Conservation (phyloP, 2,888 invertebrate genomes). For the Eupelmus urozonus region DNA sequence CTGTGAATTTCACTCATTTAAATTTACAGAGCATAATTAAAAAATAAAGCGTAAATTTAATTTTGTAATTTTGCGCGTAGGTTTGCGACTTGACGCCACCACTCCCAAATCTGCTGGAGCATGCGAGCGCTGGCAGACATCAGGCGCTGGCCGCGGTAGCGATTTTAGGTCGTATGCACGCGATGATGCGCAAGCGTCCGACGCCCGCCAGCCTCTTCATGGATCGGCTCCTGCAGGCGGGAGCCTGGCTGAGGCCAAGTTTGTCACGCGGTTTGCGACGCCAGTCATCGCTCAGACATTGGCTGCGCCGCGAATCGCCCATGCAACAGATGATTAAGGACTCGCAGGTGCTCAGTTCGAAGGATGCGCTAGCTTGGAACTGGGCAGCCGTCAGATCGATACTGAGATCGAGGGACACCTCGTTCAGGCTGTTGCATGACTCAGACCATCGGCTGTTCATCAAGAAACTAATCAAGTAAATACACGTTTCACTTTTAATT, state of each 20-base stretch:
- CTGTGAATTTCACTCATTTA: not conserved
- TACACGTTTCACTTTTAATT: not conserved
- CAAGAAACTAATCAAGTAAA: slow-evolving; percentile 82
- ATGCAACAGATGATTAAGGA: slow-evolving; percentile 81
- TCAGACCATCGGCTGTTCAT: slow-evolving; percentile 83
- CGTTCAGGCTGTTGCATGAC: slow-evolving; percentile 82
- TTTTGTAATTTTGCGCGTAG: slow-evolving; percentile 5
- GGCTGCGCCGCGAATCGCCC: slow-evolving; percentile 73
- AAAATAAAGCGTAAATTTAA: no score
- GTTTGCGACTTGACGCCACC: slow-evolving; percentile 90
- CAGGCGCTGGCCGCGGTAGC: slow-evolving; percentile 90
- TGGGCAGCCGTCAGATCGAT: slow-evolving; percentile 90
- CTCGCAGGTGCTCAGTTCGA: slow-evolving; percentile 87
- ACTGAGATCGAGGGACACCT: slow-evolving; percentile 78
- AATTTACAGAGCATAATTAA: not conserved
- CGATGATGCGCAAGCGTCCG: slow-evolving; percentile 88
- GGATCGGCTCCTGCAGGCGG: slow-evolving; percentile 84
- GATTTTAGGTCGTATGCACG: slow-evolving; percentile 87
- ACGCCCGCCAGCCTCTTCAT: slow-evolving; percentile 90
- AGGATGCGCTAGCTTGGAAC: slow-evolving; percentile 92
- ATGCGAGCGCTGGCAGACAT: slow-evolving; percentile 88
- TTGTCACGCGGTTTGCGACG: slow-evolving; percentile 66
- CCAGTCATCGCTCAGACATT: slow-evolving; percentile 68
- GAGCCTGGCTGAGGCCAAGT: slow-evolving; percentile 72
- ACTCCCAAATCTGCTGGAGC: slow-evolving; percentile 88